Conservation (phyloP, 2,797 vertebrate genomes). For the Cyclura pinguis region DNA sequence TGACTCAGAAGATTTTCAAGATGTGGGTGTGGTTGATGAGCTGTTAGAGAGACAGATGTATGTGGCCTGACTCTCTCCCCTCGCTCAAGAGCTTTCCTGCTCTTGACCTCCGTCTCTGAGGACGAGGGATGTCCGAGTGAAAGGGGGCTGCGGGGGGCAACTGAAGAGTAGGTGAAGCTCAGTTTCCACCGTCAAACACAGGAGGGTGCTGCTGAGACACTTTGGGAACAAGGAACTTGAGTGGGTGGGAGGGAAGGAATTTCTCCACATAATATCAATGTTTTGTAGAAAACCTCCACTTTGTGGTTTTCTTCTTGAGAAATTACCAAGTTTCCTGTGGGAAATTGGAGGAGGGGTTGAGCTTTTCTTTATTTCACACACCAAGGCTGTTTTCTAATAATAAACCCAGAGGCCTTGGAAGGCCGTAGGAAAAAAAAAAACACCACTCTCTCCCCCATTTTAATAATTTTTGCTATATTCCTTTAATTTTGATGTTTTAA, state of each 20-base stretch:
- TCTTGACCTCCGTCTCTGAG: not conserved
- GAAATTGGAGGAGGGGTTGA: slow-evolving; percentile 25
- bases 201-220: slow-evolving; percentile 37
- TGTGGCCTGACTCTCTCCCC: not conserved
- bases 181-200: slow-evolving; percentile 7
- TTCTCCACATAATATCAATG: not conserved
- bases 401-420: slow-evolving; percentile 17
- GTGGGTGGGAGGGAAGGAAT: slow-evolving; percentile 1
- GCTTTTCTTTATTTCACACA: slow-evolving; percentile 18
- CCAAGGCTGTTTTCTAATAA: slow-evolving; percentile 26
- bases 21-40: not conserved
- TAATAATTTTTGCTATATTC: slow-evolving; percentile 34
- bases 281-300: slow-evolving; percentile 12
- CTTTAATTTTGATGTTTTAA: slow-evolving; percentile 37
- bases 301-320: slow-evolving; percentile 33
- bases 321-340: slow-evolving; percentile 32
- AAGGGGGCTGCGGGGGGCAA: not conserved
- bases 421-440: not conserved
- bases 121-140: not conserved
- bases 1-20: slow-evolving; percentile 1
- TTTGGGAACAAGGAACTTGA: slow-evolving; percentile 5
- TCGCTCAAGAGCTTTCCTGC: not conserved
- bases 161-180: not conserved
- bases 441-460: not conserved
- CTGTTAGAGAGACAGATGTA: not conserved